Evolutionary conservation across 92 coral and sea anemone genomes (phyloP), one percentile per base, ranked within the genome.

Genomic region (Porites cylindrica): DNA sequence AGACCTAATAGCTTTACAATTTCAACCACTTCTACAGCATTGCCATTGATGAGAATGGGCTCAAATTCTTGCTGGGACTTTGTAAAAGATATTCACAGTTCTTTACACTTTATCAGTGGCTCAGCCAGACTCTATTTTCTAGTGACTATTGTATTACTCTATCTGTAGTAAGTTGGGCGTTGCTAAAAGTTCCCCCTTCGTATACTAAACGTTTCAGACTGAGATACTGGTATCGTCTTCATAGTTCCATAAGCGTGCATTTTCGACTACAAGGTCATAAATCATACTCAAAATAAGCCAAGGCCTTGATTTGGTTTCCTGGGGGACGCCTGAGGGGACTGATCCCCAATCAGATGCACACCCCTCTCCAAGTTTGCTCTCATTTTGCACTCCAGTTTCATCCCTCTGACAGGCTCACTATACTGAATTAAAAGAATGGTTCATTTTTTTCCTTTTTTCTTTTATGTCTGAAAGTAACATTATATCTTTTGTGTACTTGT

Each of bases 91-190:
- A 85, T 90, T 29, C 86, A 24, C 65, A 85, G 69, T 64, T 85
- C 86, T 79, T 90, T 90, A 71, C 83, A 84, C 68, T 84, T 90
- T 70, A 26, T 72, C 86, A 38, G 66, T 51, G 32, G 60, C 85
- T 90, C 72, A 90, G 69, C 52, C 85, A 90, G 50, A 84, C 70
- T 18, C 89, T 85, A 26, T 90, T 85, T 51, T 59, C 63, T 12
- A 43, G 10, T 18, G 93, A 84, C 86, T 86, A 85, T 21, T 61
- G 85, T 23, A 23, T 23, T 23, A 23, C 24, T 26, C 32, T 1
- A 26, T 26, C 32, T 26, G 32, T 26, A 26, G 32, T 1, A 51
- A 12, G 20, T 32, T 89, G 92, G 16, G 67, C 67, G 29, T 77
- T 60, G 23, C 81, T 58, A 47, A 23, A 23, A 53, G 59, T 19